phyloP scores from a whole-genome alignment of 2,797 vertebrate genomes.

The Channallabes apus region DNA sequence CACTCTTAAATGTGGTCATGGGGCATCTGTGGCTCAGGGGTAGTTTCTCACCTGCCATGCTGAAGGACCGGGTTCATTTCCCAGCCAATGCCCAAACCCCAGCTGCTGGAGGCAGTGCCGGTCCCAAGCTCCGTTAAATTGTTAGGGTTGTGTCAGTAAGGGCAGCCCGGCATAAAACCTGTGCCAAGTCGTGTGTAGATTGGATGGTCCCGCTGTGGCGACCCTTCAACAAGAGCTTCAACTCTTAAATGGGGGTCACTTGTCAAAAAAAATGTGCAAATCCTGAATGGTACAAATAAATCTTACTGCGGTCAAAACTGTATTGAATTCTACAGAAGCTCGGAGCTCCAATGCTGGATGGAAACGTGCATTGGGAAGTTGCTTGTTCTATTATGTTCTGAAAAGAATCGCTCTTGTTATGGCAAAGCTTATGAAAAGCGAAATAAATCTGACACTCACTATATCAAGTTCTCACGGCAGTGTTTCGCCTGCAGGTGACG shows the following conservation, averaged over 20 bases:
- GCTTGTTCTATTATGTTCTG: not conserved
- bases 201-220: too few species aligned
- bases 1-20: not conserved
- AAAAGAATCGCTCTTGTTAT: not conserved
- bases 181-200: too few species aligned
- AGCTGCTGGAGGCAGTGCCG: too few species aligned
- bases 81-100: too few species aligned
- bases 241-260: not conserved
- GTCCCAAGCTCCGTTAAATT: too few species aligned
- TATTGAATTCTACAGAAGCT: not conserved
- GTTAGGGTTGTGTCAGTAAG: too few species aligned
- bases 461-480: not conserved
- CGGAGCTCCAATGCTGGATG: not conserved
- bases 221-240: too few species aligned
- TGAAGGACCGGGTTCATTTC: too few species aligned
- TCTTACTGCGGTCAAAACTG: not conserved
- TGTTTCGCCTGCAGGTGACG: slow-evolving; percentile 68
- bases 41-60: too few species aligned
- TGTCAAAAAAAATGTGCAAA: not conserved
- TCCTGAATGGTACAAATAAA: not conserved
- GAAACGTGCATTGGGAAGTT: not conserved
- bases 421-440: not conserved
- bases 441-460: not conserved
- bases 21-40: too few species aligned
- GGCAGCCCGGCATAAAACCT: too few species aligned